A percentile compares a stretch with the other conserved stretches of the same genome.
These are phyloP conservation scores for Nettapus auritus DNA, from an alignment of 2,113 vertebrate species.

Conservation along the genomic window DNA sequence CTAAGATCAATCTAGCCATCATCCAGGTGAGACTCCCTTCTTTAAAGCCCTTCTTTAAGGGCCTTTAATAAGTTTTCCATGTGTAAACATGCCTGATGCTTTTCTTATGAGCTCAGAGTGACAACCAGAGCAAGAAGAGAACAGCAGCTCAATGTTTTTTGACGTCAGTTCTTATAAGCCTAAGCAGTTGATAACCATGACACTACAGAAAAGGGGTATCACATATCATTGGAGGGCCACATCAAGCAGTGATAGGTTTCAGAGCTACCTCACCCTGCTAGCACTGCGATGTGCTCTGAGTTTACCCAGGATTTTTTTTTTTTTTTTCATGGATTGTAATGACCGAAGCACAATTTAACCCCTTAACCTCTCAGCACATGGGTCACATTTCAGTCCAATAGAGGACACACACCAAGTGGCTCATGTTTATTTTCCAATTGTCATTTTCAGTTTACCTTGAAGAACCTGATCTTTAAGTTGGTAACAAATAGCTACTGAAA, in stretches of 20 bases:
- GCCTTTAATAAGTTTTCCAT: conserved; percentile 50
- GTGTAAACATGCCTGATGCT: conserved; percentile 42
- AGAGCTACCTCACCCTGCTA: not conserved
- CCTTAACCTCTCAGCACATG: conserved; percentile 14
- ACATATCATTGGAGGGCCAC: not conserved
- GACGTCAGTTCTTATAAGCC: conserved; percentile 58
- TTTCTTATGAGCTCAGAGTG: conserved; percentile 62
- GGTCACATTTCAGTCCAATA: conserved; percentile 50
- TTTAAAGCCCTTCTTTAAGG: not conserved
- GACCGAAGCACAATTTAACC: conserved; percentile 40
- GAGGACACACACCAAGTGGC: conserved; percentile 43
- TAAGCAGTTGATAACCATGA: conserved; percentile 35
- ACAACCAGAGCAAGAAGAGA: not conserved
- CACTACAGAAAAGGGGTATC: conserved; percentile 22
- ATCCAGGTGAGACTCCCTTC: conserved; percentile 37
- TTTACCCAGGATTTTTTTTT: not conserved
- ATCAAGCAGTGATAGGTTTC: not conserved
- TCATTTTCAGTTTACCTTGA: conserved; percentile 66
- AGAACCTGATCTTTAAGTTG: conserved; percentile 57
- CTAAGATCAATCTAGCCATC: not conserved
- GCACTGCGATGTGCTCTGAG: not conserved
- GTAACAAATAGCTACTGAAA: conserved; percentile 63
- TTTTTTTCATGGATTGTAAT: not conserved
- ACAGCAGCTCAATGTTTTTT: not conserved
- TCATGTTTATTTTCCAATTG: conserved; percentile 62